Conservation (phyloP, 1,140 invertebrate genomes). For the Drosophila auraria region DNA sequence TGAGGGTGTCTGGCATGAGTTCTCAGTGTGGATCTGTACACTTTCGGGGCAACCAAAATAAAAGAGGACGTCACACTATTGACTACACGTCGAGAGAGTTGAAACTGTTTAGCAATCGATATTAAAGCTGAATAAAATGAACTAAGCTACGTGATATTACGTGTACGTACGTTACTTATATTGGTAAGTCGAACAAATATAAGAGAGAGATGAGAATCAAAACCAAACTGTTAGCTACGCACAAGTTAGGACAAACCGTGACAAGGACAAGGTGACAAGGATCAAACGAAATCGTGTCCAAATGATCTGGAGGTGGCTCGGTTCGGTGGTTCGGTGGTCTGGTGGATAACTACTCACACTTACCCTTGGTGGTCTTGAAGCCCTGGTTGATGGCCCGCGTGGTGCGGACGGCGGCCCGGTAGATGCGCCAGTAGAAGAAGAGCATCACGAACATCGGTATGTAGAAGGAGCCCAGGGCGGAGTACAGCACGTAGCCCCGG, state of each 20-base stretch:
- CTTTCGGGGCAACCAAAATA: conserved; percentile 38
- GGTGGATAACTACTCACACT: conserved; percentile 38
- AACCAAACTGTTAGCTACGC: conserved; percentile 77
- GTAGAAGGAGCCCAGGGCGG: conserved; percentile 96
- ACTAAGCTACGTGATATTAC: conserved; percentile 74
- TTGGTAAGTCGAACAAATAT: conserved; percentile 45
- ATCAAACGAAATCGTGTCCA: conserved; percentile 59
- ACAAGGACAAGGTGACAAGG: conserved; percentile 42
- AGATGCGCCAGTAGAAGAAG: conserved; percentile 95
- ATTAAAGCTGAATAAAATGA: conserved; percentile 69
- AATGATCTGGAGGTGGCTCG: conserved; percentile 43
- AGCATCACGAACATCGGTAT: conserved; percentile 97
- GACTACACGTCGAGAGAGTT: conserved; percentile 74
- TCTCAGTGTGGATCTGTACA: conserved; percentile 42
- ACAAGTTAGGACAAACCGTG: conserved; percentile 69
- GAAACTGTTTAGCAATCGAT: conserved; percentile 69
- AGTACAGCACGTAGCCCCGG: conserved; percentile 95
- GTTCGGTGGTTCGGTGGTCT: conserved; percentile 13
- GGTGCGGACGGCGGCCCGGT: conserved; percentile 91
- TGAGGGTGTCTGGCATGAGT: conserved; percentile 35
- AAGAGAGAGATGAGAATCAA: conserved; percentile 54
- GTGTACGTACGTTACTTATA: conserved; percentile 62
- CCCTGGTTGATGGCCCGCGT: conserved; percentile 90
- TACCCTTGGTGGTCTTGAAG: conserved; percentile 95
- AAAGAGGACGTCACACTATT: conserved; percentile 73